phyloP scores from a whole-genome alignment of 2,888 invertebrate genomes.

The Halocaridina rubra region DNA sequence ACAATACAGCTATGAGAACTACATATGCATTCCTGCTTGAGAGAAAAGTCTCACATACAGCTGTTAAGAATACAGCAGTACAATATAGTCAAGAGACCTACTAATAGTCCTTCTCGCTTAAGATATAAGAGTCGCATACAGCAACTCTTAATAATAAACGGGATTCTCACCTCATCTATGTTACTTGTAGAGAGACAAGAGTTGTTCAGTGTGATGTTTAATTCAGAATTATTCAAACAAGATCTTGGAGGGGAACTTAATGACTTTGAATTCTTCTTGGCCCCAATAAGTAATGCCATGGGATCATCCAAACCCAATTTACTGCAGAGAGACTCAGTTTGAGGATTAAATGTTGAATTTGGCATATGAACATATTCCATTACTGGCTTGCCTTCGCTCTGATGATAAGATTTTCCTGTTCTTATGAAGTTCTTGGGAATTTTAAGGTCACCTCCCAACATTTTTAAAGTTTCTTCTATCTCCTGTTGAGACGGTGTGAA shows the following conservation, averaged over 20 bases:
- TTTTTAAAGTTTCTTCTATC: slow-evolving; percentile 74
- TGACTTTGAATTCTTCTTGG: neutral
- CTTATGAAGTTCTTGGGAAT: slow-evolving; percentile 77
- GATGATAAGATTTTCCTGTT: slow-evolving; percentile 46
- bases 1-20: no score
- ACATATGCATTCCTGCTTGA: neutral
- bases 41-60: neutral
- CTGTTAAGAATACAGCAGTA: neutral
- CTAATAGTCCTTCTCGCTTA: no score
- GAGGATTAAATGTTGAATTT: slow-evolving; percentile 69
- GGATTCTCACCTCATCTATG: slow-evolving; percentile 31
- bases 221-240: slow-evolving; percentile 38
- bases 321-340: slow-evolving; percentile 67
- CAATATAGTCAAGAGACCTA: neutral
- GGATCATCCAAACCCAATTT: slow-evolving; percentile 53
- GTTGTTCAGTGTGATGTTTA: slow-evolving; percentile 48
- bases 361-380: slow-evolving; percentile 58
- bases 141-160: neutral
- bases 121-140: no score
- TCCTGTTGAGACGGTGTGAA: slow-evolving; percentile 83
- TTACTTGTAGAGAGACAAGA: slow-evolving; percentile 25
- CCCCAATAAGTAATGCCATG: slow-evolving; percentile 24
- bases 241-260: neutral
- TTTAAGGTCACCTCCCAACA: slow-evolving; percentile 77
- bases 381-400: slow-evolving; percentile 36